Evolutionary conservation across 2,888 invertebrate genomes (phyloP).

Genomic region (Sesia bembeciformis): DNA sequence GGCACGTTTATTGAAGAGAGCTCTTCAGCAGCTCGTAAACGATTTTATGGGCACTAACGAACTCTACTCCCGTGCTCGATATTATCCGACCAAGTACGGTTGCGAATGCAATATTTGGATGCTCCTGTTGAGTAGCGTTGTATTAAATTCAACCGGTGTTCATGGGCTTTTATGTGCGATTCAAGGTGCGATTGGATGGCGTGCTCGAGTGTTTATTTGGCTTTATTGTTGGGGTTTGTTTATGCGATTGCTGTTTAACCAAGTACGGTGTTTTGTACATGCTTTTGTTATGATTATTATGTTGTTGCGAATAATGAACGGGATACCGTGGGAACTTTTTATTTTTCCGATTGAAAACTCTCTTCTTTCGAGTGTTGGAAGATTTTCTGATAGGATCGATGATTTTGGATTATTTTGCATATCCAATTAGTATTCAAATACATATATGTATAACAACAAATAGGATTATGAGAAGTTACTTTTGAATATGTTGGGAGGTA

Average conservation of each 20-base stretch:
- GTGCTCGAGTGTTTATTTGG: constrained; percentile 73
- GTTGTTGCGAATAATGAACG: constrained; percentile 60
- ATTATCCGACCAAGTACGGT: constrained; percentile 68
- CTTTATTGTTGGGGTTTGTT: constrained; percentile 75
- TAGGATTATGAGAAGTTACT: not conserved
- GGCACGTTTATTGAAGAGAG: constrained; percentile 72
- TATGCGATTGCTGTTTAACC: constrained; percentile 74
- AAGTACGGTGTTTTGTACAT: constrained; percentile 68
- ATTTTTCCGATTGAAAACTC: not conserved
- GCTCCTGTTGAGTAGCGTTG: constrained; percentile 60
- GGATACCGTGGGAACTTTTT: constrained; percentile 43
- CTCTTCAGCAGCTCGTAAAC: constrained; percentile 74
- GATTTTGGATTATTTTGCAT: too few species aligned
- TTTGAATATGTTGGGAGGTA: not conserved
- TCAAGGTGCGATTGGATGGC: constrained; percentile 75
- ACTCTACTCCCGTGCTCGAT: constrained; percentile 65
- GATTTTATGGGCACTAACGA: constrained; percentile 71
- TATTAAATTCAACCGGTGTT: constrained; percentile 71
- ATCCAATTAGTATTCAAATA: too few species aligned
- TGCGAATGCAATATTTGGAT: constrained; percentile 63
- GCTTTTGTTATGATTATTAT: constrained; percentile 72
- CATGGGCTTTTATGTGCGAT: constrained; percentile 72
- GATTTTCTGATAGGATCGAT: too few species aligned
- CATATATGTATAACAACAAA: too few species aligned
- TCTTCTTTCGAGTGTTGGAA: too few species aligned